A percentile compares a stretch with the other conserved stretches of the same genome.
Conservation (phyloP, 2,797 vertebrate species). For the Sebastes kiyomatsui region DNA sequence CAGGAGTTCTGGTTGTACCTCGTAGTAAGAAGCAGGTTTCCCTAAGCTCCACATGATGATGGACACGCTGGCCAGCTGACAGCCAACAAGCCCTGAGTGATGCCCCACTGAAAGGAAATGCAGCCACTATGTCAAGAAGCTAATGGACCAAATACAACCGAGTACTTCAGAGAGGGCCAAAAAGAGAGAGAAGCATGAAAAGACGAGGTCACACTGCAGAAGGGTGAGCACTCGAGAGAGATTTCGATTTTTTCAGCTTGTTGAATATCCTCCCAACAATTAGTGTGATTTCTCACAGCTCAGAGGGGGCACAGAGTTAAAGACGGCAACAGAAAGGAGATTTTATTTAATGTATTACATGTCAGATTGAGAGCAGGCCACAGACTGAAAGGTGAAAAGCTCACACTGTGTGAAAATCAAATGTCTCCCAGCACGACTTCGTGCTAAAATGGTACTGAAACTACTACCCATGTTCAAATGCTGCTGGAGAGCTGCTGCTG, state of each 20-base stretch:
- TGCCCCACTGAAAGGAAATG: constrained; percentile 25
- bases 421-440: constrained; percentile 25
- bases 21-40: background rate
- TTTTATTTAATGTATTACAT: background rate
- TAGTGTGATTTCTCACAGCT: constrained; percentile 2
- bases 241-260: constrained; percentile 22
- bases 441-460: constrained; percentile 52
- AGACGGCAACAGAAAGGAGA: background rate
- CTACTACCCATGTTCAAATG: constrained; percentile 28
- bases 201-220: constrained; percentile 13
- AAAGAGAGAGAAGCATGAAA: constrained; percentile 4
- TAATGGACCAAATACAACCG: constrained; percentile 37
- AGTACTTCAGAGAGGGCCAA: background rate
- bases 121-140: constrained; percentile 26
- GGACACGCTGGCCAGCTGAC: constrained; percentile 11
- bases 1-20: background rate
- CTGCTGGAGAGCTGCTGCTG: background rate
- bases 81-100: constrained; percentile 43
- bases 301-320: background rate
- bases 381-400: constrained; percentile 14
- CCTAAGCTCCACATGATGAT: background rate
- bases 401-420: constrained; percentile 34
- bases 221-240: background rate
- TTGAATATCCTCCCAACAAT: constrained; percentile 22
- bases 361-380: constrained; percentile 13